Conservation (phyloP, 2,797 vertebrate genomes). For the Clarias pachynema region DNA sequence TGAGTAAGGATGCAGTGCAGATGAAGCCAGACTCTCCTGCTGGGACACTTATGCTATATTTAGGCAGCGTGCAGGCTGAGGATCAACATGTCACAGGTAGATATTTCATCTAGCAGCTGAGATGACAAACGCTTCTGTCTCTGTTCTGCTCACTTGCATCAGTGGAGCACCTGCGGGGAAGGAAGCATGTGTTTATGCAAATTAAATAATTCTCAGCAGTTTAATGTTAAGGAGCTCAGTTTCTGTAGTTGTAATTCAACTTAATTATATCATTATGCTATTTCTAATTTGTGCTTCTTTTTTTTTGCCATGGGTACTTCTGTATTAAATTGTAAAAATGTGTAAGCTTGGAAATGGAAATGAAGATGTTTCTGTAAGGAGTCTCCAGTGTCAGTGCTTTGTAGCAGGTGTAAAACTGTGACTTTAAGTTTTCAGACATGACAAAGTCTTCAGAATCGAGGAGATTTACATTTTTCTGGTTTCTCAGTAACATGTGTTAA, state of each 20-base stretch:
- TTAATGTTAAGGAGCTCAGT: background rate
- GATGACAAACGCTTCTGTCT: slow-evolving; percentile 11
- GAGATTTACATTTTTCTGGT: too few species aligned
- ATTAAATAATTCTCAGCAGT: background rate
- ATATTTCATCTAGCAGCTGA: slow-evolving; percentile 37
- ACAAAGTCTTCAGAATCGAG: too few species aligned
- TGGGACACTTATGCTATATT: background rate
- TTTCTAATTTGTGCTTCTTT: background rate
- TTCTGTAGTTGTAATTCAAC: background rate
- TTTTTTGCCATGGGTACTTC: too few species aligned
- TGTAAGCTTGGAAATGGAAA: too few species aligned
- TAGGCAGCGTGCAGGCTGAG: background rate
- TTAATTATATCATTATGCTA: background rate
- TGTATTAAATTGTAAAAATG: too few species aligned
- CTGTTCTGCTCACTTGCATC: background rate
- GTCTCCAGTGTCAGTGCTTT: too few species aligned
- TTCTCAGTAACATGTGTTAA: too few species aligned
- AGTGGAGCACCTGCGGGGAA: background rate
- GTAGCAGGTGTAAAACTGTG: too few species aligned
- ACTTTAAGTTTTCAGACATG: too few species aligned
- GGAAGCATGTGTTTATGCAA: background rate
- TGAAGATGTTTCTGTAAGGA: too few species aligned
- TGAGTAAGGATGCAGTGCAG: background rate
- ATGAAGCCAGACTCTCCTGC: background rate
- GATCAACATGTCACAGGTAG: slow-evolving; percentile 7